Evolutionary conservation across 1,140 invertebrate species (phyloP), one percentile per base, ranked within the genome.

Genomic region (Habropoda laboriosa): DNA sequence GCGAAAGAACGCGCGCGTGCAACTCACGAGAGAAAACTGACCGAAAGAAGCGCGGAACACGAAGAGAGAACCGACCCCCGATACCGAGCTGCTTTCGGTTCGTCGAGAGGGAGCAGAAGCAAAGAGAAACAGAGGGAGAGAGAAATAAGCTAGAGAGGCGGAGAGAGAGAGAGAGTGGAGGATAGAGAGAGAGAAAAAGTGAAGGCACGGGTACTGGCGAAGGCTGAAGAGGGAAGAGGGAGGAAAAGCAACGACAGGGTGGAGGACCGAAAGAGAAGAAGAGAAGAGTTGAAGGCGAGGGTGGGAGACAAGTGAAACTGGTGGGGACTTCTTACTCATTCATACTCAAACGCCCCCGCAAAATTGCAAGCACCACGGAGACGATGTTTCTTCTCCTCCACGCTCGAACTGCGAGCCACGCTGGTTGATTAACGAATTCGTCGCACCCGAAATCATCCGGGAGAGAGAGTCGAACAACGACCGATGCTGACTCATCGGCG

Each of bases 291-390:
- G 60, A n/a, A n/a, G 53, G 68, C 66, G 80, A 68, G 67, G 68
- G 60, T 64, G 70, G 30, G 35, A 67, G 58, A 70, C 64, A 78
- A 73, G 80, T 51, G 75, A 47, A 57, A 38, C 13, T 87, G 86
- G 90, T 87, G 87, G 89, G 83, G 89, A 88, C 86, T 85, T 80
- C 81, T 88, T 82, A 73, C 88, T 91, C 91, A 92, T 92, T 92
- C 92, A 92, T 92, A 85, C 76, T 86, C 83, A 73, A 79, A 90
- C 90, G 90, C 91, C 90, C 84, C 87, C 88, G 85, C 91, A 85
- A 71, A 85, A 87, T 85, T 85, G 63, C 79, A 58, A 74, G 40
- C 57, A 80, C 75, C 82, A 49, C 80, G 80, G 21, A 58, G 84
- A 83, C 42, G 45, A n/a, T 53, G 58, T 30, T 87, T 74, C 38